Percentiles rank a stretch among this genome's conserved stretches.
Conservation (phyloP, 1,140 invertebrate species). For the Chelonus insularis region DNA sequence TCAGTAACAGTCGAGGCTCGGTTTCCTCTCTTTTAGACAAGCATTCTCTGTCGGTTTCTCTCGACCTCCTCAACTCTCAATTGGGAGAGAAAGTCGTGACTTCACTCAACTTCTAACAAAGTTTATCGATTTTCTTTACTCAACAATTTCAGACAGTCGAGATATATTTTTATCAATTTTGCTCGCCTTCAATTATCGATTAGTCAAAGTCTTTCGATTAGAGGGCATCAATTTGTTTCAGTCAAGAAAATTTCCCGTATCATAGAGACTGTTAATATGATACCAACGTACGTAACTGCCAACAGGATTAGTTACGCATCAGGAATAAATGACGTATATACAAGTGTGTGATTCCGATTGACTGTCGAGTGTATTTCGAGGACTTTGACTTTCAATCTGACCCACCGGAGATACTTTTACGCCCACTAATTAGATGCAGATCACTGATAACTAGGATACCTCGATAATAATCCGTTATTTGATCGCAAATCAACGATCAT, state of each 20-base stretch:
- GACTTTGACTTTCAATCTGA: conserved; percentile 4
- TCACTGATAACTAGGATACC: conserved; percentile 31
- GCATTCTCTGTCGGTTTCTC: not conserved
- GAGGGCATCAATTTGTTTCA: conserved; percentile 23
- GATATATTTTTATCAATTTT: conserved; percentile 9
- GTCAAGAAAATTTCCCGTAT: conserved; percentile 41
- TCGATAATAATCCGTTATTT: conserved; percentile 38
- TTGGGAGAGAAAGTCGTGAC: conserved; percentile 23
- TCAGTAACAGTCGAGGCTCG: not conserved
- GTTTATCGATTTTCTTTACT: conserved; percentile 17
- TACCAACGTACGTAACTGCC: conserved; percentile 34
- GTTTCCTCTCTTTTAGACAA: conserved; percentile 6
- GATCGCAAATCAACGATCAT: conserved; percentile 31
- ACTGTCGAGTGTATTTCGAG: not conserved
- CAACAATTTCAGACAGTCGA: conserved; percentile 4
- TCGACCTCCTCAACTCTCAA: conserved; percentile 16
- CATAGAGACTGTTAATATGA: conserved; percentile 47
- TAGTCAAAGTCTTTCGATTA: conserved; percentile 24
- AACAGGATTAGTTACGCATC: conserved; percentile 42
- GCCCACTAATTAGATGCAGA: not conserved
- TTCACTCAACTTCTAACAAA: not conserved
- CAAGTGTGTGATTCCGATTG: no score
- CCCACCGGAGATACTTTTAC: not conserved
- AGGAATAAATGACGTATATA: conserved; percentile 30
- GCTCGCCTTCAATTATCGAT: conserved; percentile 27